Percentiles rank a stretch among this genome's conserved stretches.
phyloP scores from a whole-genome alignment of 2,797 vertebrate genomes.

The Kryptolebias ocellatus region DNA sequence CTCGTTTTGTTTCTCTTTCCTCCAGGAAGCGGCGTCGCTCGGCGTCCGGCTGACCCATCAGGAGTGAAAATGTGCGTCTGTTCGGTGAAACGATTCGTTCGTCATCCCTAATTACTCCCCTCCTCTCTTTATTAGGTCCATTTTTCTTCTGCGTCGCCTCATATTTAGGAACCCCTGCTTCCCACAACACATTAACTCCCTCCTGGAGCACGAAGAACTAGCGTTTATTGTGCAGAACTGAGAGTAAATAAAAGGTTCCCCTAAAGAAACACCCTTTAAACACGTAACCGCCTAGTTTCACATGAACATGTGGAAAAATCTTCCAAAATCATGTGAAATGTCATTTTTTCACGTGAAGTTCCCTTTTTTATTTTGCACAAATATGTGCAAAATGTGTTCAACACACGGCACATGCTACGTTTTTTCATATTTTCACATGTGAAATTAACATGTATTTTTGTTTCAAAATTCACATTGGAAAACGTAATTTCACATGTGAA shows the following conservation, averaged over 20 bases:
- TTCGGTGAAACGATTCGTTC: slow-evolving; percentile 57
- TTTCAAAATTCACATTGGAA: no score
- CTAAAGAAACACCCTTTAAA: neutral
- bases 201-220: slow-evolving; percentile 56
- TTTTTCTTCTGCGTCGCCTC: slow-evolving; percentile 37
- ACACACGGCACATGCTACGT: no score
- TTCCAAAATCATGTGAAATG: no score
- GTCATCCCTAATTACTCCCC: slow-evolving; percentile 35
- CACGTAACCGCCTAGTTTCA: no score
- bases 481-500: no score
- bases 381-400: no score
- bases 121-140: slow-evolving; percentile 20
- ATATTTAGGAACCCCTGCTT: slow-evolving; percentile 23
- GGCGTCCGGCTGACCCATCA: slow-evolving; percentile 49
- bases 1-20: neutral
- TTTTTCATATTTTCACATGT: no score
- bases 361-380: no score
- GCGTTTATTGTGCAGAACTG: slow-evolving; percentile 40
- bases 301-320: no score
- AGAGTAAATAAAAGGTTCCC: slow-evolving; percentile 35
- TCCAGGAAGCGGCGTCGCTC: slow-evolving; percentile 10
- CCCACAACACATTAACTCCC: slow-evolving; percentile 53
- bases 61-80: slow-evolving; percentile 15
- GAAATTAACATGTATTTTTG: no score
- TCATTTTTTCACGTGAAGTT: no score